phyloP scores from a whole-genome alignment of 2,797 vertebrate genomes.

The Acanthurus leucopareius region DNA sequence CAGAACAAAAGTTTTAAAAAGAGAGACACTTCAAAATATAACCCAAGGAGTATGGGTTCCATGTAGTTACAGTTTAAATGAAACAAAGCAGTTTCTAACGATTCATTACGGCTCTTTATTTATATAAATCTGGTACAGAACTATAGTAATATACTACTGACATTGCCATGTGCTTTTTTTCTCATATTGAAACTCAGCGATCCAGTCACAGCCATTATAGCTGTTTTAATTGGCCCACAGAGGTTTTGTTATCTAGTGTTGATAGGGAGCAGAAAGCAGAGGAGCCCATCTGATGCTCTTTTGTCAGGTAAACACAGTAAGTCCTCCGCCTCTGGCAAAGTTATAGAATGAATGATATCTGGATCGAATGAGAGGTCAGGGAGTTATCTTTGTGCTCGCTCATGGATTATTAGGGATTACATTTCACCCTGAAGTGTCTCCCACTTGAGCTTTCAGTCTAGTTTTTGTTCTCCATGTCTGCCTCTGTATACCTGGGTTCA shows the following conservation, averaged over 20 bases:
- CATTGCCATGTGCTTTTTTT: constrained; percentile 28
- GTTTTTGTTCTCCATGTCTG: neutral
- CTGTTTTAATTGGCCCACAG: constrained; percentile 59
- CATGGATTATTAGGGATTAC: constrained; percentile 40
- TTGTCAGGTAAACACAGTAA: constrained; percentile 46
- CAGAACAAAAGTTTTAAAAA: constrained; percentile 6
- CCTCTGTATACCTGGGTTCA: constrained; percentile 9
- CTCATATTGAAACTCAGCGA: constrained; percentile 54
- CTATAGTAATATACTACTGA: constrained; percentile 1
- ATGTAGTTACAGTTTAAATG: neutral
- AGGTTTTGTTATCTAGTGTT: constrained; percentile 44
- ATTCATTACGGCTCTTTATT: neutral
- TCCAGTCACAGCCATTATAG: constrained; percentile 44
- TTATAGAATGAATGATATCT: constrained; percentile 18
- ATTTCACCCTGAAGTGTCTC: constrained; percentile 40
- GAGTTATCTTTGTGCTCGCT: neutral
- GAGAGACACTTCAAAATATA: neutral
- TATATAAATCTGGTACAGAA: neutral
- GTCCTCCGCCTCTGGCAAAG: constrained; percentile 16
- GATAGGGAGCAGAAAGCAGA: constrained; percentile 39
- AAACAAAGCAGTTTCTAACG: neutral
- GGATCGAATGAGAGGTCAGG: constrained; percentile 3
- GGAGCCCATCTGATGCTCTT: constrained; percentile 47
- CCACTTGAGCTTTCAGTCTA: constrained; percentile 18
- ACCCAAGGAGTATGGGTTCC: neutral